Evolutionary conservation across 2,888 invertebrate genomes (phyloP).

Genomic region (Ormyrus thymus): DNA sequence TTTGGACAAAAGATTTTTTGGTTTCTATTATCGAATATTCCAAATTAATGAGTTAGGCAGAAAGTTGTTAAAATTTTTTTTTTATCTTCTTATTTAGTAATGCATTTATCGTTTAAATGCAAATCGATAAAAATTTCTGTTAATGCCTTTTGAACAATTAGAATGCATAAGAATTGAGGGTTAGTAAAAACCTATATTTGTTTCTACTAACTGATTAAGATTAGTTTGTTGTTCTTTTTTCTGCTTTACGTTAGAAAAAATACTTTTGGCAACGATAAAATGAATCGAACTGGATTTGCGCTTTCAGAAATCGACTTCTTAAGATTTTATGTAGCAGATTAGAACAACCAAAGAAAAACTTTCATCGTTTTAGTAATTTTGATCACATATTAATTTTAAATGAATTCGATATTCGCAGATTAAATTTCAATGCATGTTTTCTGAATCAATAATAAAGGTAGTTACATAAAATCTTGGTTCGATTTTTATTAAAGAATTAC

Average conservation of each 20-base stretch:
- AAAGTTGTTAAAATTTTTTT: conserved; percentile 40
- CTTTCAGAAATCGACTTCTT: conserved; percentile 49
- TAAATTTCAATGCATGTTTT: conserved; percentile 14
- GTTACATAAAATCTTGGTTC: conserved; percentile 50
- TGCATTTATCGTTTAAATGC: conserved; percentile 36
- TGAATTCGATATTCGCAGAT: background rate
- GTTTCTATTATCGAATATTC: conserved; percentile 48
- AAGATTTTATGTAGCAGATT: conserved; percentile 65
- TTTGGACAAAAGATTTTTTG: conserved; percentile 46
- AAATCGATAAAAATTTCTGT: conserved; percentile 13
- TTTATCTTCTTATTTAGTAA: conserved; percentile 22
- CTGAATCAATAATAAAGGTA: conserved; percentile 31
- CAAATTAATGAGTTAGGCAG: conserved; percentile 50
- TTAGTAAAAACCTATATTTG: conserved; percentile 24
- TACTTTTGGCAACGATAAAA: conserved; percentile 42
- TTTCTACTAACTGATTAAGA: conserved; percentile 29
- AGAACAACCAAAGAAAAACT: conserved; percentile 61
- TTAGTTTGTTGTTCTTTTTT: conserved; percentile 41
- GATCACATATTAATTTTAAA: conserved; percentile 12
- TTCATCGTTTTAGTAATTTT: conserved; percentile 17
- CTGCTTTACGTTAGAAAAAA: conserved; percentile 13
- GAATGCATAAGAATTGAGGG: background rate
- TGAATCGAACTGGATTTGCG: conserved; percentile 52
- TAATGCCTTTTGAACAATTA: conserved; percentile 23
- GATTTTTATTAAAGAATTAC: conserved; percentile 43